Evolutionary conservation across 2,888 invertebrate species (phyloP), one percentile per base, ranked within the genome.

Genomic region (Bruchidius siliquastri): DNA sequence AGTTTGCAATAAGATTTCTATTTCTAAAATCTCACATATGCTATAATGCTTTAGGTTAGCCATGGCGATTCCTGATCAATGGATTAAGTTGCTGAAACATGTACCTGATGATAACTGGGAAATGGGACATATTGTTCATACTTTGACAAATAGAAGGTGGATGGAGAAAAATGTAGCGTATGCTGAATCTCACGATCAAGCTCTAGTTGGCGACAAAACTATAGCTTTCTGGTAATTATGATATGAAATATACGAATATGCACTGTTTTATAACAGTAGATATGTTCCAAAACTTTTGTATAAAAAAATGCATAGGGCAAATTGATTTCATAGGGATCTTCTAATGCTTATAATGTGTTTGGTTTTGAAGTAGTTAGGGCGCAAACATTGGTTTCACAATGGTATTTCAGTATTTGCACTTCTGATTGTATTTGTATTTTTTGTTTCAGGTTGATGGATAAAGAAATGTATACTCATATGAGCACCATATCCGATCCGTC

Each of bases 51-150:
- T 8, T 32, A 78, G 81, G n/a, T 90, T 99, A 72, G 98, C 94
- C 21, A 99, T 99, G 99, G 97, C 99, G 26, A 95, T 99, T 81
- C 99, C 99, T 0, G 99, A 99, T 87, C 97, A 96, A 88, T 99
- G 99, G 99, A 99, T 99, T 83, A 92, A 96, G 85, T 86, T 95
- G 77, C 88, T 96, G 0, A 96, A 96, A 85, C 94, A 93, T 80
- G 85, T 88, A 49, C 88, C 89, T 70, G 99, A 99, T 85, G 99
- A 99, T 79, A 92, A 97, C 80, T 99, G 99, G 99, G 90, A 96
- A 83, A 91, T 99, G 81, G 94, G 92, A 21, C 91, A 97, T 82
- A 92, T 99, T 74, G 92, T 96, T 0, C 96, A 96, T 87, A 98
- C 97, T 0, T 88, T 99, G 75, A 94, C 94, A 22, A 99, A 99